Evolutionary conservation across 2,113 vertebrate species (phyloP).

Genomic region (Jaculus jaculus): DNA sequence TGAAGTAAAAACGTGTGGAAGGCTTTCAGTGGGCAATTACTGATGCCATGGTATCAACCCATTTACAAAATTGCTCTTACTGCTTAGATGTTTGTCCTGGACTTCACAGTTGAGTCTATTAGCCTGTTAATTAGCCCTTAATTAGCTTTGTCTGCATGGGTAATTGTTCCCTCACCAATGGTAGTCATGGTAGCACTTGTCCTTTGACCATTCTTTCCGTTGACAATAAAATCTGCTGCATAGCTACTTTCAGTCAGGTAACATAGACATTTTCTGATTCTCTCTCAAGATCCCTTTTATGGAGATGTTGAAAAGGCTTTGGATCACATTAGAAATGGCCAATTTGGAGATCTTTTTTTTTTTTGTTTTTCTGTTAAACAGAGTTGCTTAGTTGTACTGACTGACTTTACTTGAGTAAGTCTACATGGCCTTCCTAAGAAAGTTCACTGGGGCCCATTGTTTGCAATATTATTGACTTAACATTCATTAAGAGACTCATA

Average conservation of each 20-base stretch:
- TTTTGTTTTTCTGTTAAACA: constrained; percentile 25
- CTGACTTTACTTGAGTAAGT: constrained; percentile 51
- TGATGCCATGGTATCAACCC: constrained; percentile 24
- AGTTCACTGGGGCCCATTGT: constrained; percentile 78
- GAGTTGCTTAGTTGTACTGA: not conserved
- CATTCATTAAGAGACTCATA: constrained; percentile 80
- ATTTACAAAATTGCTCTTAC: not conserved
- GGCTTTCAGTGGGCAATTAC: not conserved
- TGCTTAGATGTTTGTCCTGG: not conserved
- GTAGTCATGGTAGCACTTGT: not conserved
- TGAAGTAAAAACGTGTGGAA: not conserved
- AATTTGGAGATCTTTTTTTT: constrained; percentile 13
- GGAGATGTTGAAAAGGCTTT: not conserved
- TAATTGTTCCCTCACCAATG: not conserved
- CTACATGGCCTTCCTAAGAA: constrained; percentile 61
- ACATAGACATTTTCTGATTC: not conserved
- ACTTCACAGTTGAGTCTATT: not conserved
- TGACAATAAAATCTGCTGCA: not conserved
- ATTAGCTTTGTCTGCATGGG: constrained; percentile 37
- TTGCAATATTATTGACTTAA: constrained; percentile 79
- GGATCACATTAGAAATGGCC: not conserved
- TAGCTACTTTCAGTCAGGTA: not conserved
- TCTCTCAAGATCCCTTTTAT: not conserved
- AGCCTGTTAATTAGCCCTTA: constrained; percentile 22
- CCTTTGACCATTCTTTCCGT: not conserved